Conservation (phyloP, 2,113 vertebrate genomes). For the Trematomus loennbergii region DNA sequence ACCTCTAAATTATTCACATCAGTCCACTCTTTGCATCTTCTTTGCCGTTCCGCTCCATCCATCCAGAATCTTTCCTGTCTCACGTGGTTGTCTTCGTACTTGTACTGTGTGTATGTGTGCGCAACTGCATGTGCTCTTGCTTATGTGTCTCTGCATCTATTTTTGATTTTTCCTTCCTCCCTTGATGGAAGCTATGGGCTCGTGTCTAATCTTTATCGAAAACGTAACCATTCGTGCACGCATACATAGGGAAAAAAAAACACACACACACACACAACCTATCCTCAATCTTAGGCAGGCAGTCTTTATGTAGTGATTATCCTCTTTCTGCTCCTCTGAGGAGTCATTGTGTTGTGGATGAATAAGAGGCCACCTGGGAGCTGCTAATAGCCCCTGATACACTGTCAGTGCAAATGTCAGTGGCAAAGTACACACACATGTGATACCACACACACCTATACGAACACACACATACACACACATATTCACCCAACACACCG, state of each 20-base stretch:
- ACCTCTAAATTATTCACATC: slow-evolving; percentile 80
- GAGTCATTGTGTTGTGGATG: slow-evolving; percentile 74
- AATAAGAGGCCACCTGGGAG: slow-evolving; percentile 79
- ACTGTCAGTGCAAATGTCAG: slow-evolving; percentile 75
- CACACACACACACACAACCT: slow-evolving; percentile 21
- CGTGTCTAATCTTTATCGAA: slow-evolving; percentile 25
- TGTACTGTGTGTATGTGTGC: not conserved
- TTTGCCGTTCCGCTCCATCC: slow-evolving; percentile 63
- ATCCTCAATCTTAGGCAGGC: slow-evolving; percentile 56
- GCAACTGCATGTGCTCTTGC: slow-evolving; percentile 9
- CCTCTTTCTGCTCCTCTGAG: slow-evolving; percentile 71
- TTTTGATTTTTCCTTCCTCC: slow-evolving; percentile 49
- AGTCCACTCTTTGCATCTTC: slow-evolving; percentile 76
- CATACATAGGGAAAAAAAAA: not conserved
- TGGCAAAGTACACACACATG: slow-evolving; percentile 38
- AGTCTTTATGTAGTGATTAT: slow-evolving; percentile 71
- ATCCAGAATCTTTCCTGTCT: slow-evolving; percentile 67
- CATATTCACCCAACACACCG: slow-evolving; percentile 16
- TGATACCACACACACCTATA: slow-evolving; percentile 8
- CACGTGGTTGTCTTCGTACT: slow-evolving; percentile 31
- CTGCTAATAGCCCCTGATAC: slow-evolving; percentile 75
- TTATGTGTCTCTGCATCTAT: slow-evolving; percentile 49
- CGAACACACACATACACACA: slow-evolving; percentile 1
- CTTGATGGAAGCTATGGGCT: slow-evolving; percentile 27
- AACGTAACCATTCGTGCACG: slow-evolving; percentile 18